These are phyloP conservation scores for Aphis craccivora DNA, from an alignment of 1,140 invertebrate species.

Conservation along the genomic window DNA sequence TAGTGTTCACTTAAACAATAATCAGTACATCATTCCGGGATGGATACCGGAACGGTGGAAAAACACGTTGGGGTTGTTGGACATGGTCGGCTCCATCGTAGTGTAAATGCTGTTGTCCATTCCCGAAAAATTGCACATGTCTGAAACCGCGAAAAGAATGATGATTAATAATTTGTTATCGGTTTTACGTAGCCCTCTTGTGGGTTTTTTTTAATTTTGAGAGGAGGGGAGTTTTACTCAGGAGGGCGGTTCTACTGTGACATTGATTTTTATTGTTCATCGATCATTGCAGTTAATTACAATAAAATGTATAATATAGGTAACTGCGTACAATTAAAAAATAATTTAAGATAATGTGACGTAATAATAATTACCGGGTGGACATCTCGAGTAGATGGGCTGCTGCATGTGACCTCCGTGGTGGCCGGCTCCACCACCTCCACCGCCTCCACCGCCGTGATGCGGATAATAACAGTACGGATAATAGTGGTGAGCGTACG, in stretches of 20 bases:
- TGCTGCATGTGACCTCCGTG: slow-evolving; percentile 27
- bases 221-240: too few species aligned
- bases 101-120: slow-evolving; percentile 64
- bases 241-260: too few species aligned
- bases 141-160: neutral
- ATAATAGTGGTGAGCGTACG: slow-evolving; percentile 63
- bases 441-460: neutral
- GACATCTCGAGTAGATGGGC: slow-evolving; percentile 40
- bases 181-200: too few species aligned
- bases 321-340: too few species aligned
- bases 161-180: neutral
- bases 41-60: slow-evolving; percentile 63
- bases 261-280: too few species aligned
- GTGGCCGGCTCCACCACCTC: neutral
- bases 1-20: slow-evolving; percentile 50
- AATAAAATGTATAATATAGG: too few species aligned
- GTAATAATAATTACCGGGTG: slow-evolving; percentile 46
- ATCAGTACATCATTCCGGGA: slow-evolving; percentile 64
- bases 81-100: slow-evolving; percentile 64
- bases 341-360: too few species aligned
- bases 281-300: too few species aligned
- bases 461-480: slow-evolving; percentile 62
- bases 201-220: too few species aligned
- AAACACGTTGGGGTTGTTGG: slow-evolving; percentile 64
- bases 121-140: slow-evolving; percentile 54